These are phyloP conservation scores for Diadumene lineata DNA, from an alignment of 92 coral and sea anemone species.

Conservation along the genomic window DNA sequence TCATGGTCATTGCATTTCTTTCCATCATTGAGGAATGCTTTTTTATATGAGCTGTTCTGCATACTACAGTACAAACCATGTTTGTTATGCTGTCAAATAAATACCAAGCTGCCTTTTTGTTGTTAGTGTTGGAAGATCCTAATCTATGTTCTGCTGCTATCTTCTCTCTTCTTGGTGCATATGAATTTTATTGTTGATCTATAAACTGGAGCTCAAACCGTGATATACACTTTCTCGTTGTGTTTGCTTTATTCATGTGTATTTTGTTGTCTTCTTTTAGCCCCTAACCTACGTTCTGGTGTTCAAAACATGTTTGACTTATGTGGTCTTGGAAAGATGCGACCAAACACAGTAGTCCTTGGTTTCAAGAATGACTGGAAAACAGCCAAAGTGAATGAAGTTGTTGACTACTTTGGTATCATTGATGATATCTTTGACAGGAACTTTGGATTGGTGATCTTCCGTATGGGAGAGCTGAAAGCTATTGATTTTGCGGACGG, in stretches of 20 bases:
- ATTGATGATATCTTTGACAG: conserved; percentile 86
- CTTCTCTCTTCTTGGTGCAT: too few species aligned
- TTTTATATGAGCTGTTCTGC: too few species aligned
- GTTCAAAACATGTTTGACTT: conserved; percentile 86
- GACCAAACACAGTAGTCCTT: conserved; percentile 91
- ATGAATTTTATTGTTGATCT: too few species aligned
- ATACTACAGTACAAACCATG: too few species aligned
- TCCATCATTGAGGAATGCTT: too few species aligned
- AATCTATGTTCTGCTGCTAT: too few species aligned
- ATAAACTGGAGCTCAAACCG: too few species aligned
- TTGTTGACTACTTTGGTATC: conserved; percentile 74
- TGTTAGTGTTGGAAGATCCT: too few species aligned
- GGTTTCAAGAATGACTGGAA: conserved; percentile 91
- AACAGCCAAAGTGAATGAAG: conserved; percentile 9
- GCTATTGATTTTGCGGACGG: conserved; percentile 51
- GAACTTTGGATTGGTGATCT: conserved; percentile 76
- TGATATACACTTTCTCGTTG: background rate
- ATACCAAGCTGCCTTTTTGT: too few species aligned
- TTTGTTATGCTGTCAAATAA: too few species aligned
- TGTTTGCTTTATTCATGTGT: background rate
- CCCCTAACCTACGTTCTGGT: conserved; percentile 78
- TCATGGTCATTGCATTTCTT: too few species aligned
- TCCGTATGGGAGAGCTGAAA: conserved; percentile 68
- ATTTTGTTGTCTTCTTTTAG: conserved; percentile 26
- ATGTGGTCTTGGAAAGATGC: conserved; percentile 91